Percentiles rank a stretch among this genome's conserved stretches.
phyloP scores from a whole-genome alignment of 2,797 vertebrate species.

The Tauraco hartlaubi region DNA sequence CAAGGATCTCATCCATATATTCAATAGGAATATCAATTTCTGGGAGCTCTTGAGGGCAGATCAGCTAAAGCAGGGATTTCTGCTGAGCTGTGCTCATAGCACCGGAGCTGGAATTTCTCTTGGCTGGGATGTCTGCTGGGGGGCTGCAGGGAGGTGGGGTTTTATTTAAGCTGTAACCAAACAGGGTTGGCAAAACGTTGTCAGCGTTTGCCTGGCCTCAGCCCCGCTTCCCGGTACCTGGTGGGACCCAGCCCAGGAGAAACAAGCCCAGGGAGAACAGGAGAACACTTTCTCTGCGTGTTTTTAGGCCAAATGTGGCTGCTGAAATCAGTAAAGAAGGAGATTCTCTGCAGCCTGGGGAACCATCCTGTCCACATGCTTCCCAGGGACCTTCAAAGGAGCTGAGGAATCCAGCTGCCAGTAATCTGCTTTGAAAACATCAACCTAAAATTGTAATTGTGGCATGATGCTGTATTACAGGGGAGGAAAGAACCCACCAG shows the following conservation, averaged over 20 bases:
- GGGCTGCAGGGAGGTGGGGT: background rate
- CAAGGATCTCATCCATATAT: conserved; percentile 8
- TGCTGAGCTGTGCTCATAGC: background rate
- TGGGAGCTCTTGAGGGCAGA: background rate
- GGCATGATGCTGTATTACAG: background rate
- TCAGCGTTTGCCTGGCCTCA: background rate
- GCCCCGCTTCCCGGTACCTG: background rate
- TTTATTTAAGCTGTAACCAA: background rate
- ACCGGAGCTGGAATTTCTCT: background rate
- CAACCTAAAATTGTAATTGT: background rate
- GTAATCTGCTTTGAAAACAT: conserved; percentile 27
- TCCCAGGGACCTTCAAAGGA: background rate
- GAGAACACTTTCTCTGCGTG: background rate
- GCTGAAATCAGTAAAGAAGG: background rate
- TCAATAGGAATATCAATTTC: background rate
- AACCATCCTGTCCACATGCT: background rate
- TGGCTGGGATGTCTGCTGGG: background rate
- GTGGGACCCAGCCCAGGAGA: background rate
- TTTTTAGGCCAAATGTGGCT: background rate
- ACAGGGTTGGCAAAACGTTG: background rate
- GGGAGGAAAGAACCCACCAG: background rate
- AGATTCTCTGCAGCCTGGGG: background rate
- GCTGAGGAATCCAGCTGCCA: conserved; percentile 19
- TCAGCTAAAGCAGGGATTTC: background rate
- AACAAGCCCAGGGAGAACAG: background rate